These are phyloP conservation scores for Tiliacea citrago DNA, from an alignment of 2,888 invertebrate species.

Conservation along the genomic window DNA sequence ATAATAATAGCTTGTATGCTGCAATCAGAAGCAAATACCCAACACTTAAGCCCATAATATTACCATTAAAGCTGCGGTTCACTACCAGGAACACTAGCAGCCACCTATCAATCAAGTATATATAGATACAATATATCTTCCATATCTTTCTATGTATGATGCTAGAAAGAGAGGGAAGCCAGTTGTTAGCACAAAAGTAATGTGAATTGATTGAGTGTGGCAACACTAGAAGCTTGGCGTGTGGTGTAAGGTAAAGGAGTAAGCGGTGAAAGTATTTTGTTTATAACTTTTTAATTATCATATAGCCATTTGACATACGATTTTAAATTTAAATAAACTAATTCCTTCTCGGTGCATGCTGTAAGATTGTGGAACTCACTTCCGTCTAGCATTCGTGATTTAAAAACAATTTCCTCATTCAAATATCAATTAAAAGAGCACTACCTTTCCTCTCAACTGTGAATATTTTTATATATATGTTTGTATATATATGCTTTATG, in stretches of 20 bases:
- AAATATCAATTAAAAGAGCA: too few species aligned
- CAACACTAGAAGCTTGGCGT: conserved; percentile 58
- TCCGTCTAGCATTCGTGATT: too few species aligned
- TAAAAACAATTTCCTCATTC: too few species aligned
- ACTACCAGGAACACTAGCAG: conserved; percentile 61
- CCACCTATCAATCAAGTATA: conserved; percentile 62
- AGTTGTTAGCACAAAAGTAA: conserved; percentile 59
- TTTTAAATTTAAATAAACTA: too few species aligned
- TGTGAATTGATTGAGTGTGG: conserved; percentile 66
- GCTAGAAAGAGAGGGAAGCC: conserved; percentile 47
- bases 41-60: conserved; percentile 39
- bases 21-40: conserved; percentile 33
- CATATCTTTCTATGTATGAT: conserved; percentile 42
- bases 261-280: conserved; percentile 3
- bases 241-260: conserved; percentile 50
- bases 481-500: too few species aligned
- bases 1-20: not conserved
- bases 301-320: too few species aligned
- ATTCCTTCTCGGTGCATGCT: too few species aligned
- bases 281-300: too few species aligned
- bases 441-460: too few species aligned
- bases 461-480: too few species aligned
- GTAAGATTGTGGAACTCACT: too few species aligned
- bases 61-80: conserved; percentile 58
- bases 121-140: conserved; percentile 1